Base-by-base conservation (phyloP, 2,113 vertebrate genomes). In the Sinocyclocheilus rhinocerous region DNA sequence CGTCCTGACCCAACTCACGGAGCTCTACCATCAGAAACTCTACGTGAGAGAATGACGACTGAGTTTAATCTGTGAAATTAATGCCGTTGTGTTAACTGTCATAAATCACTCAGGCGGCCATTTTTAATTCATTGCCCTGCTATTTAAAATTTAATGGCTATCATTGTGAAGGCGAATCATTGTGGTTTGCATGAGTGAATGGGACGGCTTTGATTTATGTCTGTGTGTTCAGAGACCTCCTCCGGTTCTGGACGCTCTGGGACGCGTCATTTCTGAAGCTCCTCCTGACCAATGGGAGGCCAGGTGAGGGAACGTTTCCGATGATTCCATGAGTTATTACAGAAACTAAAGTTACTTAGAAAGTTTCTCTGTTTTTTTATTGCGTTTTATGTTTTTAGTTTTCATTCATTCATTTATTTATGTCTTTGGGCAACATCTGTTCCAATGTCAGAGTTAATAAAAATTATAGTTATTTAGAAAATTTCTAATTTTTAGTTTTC, bases 211-310 rank as follows among this genome's bases (percentile, higher is more conserved):
- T 73, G 24, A 29, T 26, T 57, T 24, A 33, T 81, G 79, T 20
- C 36, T 57, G 13, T 86, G 42, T 45, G 55, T 88, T 42, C 92
- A 99, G 98, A 97, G 97, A 89, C 97, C 97, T 0, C 97, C 98
- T 7, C 98, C 98, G 6, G 96, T 99, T 88, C 92, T 99, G 91
- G 98, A 99, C 91, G 97, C 96, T 79, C 92, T 99, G 91, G 98
- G 98, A 85, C 94, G 98, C 86, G 96, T 99, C 73, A 98, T 99
- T 90, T 98, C 97, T 63, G 98, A 99, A 91, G 94, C 97, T 72
- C 98, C 98, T 0, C 98, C 98, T 80, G 98, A 99, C 93, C 97
- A 99, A 76, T 99, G 98, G 97, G 98, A 98, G 94, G 97, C 98
- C 92, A 98, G 98, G 98, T 99, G 95, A 88, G 24, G 22, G 16